Conservation (phyloP, 2,888 invertebrate genomes). For the Lochmaea crataegi region DNA sequence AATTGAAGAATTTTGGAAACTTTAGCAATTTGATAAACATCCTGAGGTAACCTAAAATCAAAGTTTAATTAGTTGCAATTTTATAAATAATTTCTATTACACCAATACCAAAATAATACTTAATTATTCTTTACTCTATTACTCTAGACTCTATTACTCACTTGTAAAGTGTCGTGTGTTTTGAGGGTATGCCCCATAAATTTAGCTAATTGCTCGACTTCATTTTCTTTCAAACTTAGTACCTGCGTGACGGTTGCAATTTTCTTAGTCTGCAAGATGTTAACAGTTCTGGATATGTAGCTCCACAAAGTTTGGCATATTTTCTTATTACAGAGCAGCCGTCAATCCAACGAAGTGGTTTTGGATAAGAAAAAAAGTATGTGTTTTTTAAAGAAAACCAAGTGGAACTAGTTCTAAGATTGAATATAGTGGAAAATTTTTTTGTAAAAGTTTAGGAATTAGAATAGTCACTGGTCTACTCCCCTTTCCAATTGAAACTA, state of each 20-base stretch:
- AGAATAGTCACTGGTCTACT: slow-evolving; percentile 39
- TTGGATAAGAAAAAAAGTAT: too few species aligned
- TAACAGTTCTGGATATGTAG: slow-evolving; percentile 43
- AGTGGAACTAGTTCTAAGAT: too few species aligned
- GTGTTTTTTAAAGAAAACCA: too few species aligned
- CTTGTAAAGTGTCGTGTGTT: too few species aligned
- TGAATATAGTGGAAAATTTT: slow-evolving; percentile 15
- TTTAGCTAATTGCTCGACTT: too few species aligned
- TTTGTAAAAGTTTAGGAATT: slow-evolving; percentile 31
- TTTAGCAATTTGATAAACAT: slow-evolving; percentile 46
- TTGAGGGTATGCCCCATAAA: too few species aligned
- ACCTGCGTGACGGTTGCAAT: slow-evolving; percentile 51
- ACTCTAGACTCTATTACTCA: too few species aligned
- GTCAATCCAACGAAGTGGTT: slow-evolving; percentile 40
- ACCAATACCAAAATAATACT: too few species aligned
- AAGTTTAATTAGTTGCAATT: too few species aligned
- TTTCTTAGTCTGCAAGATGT: slow-evolving; percentile 49
- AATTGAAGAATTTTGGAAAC: slow-evolving; percentile 44
- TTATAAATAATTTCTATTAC: too few species aligned
- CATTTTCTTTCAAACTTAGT: too few species aligned
- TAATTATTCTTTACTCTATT: too few species aligned
- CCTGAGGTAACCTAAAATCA: slow-evolving; percentile 42
- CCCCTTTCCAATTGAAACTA: slow-evolving; percentile 44
- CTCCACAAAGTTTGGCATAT: slow-evolving; percentile 44
- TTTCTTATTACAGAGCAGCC: slow-evolving; percentile 46